phyloP scores from a whole-genome alignment of 2,113 vertebrate genomes.

The Trogon melanurus region DNA sequence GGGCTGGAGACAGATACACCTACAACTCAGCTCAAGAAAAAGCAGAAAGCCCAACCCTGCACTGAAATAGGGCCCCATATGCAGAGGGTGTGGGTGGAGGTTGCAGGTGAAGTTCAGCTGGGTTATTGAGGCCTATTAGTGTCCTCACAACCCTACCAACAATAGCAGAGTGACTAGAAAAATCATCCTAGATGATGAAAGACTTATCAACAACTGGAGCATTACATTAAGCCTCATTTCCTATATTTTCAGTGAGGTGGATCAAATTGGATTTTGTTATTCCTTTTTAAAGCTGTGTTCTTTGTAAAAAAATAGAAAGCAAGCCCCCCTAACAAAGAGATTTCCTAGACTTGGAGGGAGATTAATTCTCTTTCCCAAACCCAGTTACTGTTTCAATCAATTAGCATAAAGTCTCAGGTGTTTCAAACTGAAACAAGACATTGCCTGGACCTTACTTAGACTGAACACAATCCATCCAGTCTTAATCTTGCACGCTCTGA shows the following conservation, averaged over 20 bases:
- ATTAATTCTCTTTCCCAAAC: not conserved
- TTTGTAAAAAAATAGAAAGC: not conserved
- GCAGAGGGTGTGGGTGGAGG: not conserved
- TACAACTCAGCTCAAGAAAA: not conserved
- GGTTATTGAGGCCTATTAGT: not conserved
- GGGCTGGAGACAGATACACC: rapidly evolving
- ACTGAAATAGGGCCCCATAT: not conserved
- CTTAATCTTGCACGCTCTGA: not conserved
- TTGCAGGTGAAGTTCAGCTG: not conserved
- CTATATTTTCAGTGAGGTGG: not conserved
- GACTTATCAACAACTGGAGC: not conserved
- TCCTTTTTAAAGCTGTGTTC: not conserved
- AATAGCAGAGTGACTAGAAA: not conserved
- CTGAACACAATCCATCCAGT: not conserved
- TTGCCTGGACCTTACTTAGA: not conserved
- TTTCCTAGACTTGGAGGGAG: not conserved
- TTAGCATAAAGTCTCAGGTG: not conserved
- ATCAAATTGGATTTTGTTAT: not conserved
- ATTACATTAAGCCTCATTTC: not conserved
- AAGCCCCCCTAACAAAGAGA: not conserved
- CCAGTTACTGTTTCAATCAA: not conserved
- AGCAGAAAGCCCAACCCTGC: not conserved
- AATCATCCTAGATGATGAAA: not conserved
- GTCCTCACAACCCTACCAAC: not conserved
- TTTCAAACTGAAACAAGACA: not conserved